These are phyloP conservation scores for Oxystoma pomonae DNA, from an alignment of 2,888 invertebrate species.

Conservation along the genomic window DNA sequence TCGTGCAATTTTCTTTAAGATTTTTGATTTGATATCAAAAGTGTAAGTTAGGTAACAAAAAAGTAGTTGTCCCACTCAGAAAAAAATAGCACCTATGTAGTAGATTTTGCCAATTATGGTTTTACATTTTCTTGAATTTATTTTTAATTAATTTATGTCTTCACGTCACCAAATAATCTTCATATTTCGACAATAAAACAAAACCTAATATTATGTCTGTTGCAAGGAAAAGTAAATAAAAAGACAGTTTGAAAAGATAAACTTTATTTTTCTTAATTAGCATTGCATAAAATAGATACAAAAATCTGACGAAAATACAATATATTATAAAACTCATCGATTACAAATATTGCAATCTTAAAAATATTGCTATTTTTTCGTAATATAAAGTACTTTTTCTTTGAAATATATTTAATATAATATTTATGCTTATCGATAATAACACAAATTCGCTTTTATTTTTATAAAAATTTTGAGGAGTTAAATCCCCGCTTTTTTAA, in stretches of 20 bases:
- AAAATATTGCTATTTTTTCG: conserved; percentile 39
- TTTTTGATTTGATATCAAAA: no score
- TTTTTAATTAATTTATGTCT: no score
- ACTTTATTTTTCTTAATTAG: conserved; percentile 37
- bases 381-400: conserved; percentile 35
- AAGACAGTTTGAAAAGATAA: conserved; percentile 25
- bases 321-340: conserved; percentile 44
- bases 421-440: conserved; percentile 44
- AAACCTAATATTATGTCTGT: no score
- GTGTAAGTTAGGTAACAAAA: no score
- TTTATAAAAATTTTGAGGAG: conserved; percentile 14
- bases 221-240: background rate
- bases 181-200: no score
- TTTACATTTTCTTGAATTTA: no score
- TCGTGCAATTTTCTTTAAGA: no score
- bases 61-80: no score
- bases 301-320: conserved; percentile 42
- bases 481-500: background rate
- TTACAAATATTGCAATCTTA: conserved; percentile 45
- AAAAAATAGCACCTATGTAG: no score
- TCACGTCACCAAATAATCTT: no score
- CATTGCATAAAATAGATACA: conserved; percentile 49
- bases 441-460: conserved; percentile 48
- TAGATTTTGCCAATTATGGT: no score
- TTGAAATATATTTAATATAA: conserved; percentile 37